Percentiles rank a stretch among this genome's conserved stretches.
These are phyloP conservation scores for Oligia latruncula DNA, from an alignment of 2,888 invertebrate genomes.

Conservation along the genomic window DNA sequence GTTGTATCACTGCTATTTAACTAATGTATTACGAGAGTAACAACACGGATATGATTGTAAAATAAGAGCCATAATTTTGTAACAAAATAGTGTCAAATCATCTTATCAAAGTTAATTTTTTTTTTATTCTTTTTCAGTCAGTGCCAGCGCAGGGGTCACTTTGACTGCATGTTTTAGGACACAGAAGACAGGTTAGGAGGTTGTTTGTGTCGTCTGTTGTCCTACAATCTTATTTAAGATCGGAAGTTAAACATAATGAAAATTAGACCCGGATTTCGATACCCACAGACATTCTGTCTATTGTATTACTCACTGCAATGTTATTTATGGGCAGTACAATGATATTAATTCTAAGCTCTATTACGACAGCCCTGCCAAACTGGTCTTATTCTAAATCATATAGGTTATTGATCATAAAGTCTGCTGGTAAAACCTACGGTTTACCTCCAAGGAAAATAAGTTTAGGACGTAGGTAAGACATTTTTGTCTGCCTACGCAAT, in stretches of 20 bases:
- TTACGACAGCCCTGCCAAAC: constrained; percentile 35
- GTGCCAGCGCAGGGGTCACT: background rate
- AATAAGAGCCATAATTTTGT: background rate
- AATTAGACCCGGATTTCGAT: constrained; percentile 55
- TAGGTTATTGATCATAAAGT: background rate
- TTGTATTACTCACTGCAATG: constrained; percentile 37
- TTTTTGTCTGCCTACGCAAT: background rate
- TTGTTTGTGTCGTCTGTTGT: background rate
- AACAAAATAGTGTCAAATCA: background rate
- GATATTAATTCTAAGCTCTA: constrained; percentile 22
- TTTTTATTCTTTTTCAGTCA: background rate
- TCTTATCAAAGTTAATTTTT: background rate
- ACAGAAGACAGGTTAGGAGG: background rate
- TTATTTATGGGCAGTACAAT: constrained; percentile 26
- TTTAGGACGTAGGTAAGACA: background rate
- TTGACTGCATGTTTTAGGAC: background rate
- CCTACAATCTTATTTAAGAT: background rate
- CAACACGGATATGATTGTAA: background rate
- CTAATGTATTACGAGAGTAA: no score
- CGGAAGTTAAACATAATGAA: background rate
- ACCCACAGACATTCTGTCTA: constrained; percentile 46
- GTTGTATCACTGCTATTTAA: no score
- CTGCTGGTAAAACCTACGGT: constrained; percentile 7
- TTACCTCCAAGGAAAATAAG: constrained; percentile 32
- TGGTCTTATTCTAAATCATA: constrained; percentile 27